These are phyloP conservation scores for Labroides dimidiatus DNA, from an alignment of 2,797 vertebrate genomes.

Conservation along the genomic window DNA sequence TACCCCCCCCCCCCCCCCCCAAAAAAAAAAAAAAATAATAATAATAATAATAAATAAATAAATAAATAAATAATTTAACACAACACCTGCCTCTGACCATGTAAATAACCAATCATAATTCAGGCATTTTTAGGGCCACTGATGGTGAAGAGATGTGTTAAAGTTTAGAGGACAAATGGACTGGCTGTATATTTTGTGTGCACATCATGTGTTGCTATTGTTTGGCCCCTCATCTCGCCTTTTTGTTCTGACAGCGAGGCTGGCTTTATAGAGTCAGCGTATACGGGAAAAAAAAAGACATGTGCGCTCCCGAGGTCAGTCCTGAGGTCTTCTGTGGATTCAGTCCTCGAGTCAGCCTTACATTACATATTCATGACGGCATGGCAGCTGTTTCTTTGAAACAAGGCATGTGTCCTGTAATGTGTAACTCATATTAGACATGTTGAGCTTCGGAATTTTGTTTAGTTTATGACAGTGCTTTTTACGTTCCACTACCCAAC, in stretches of 20 bases:
- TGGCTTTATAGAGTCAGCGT: slow-evolving; percentile 36
- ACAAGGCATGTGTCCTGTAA: slow-evolving; percentile 43
- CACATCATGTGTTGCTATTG: slow-evolving; percentile 53
- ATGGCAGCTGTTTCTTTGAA: slow-evolving; percentile 60
- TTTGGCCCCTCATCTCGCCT: slow-evolving; percentile 38
- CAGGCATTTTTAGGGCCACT: too few species aligned
- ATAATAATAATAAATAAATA: too few species aligned
- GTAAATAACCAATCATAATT: too few species aligned
- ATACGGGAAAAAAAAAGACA: slow-evolving; percentile 55
- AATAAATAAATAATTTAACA: too few species aligned
- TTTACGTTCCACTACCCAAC: slow-evolving; percentile 8
- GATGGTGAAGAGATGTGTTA: slow-evolving; percentile 26
- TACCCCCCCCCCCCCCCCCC: too few species aligned
- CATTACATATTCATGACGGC: slow-evolving; percentile 29
- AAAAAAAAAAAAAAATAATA: too few species aligned
- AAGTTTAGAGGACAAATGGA: slow-evolving; percentile 64
- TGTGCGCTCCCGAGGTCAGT: slow-evolving; percentile 47
- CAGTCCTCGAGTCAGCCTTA: slow-evolving; percentile 41
- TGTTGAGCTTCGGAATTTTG: slow-evolving; percentile 42
- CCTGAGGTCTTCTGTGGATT: slow-evolving; percentile 20
- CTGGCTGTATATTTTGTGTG: slow-evolving; percentile 43
- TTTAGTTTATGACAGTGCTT: slow-evolving; percentile 11
- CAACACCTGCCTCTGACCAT: too few species aligned
- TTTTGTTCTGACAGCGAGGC: slow-evolving; percentile 30
- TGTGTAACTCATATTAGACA: slow-evolving; percentile 36